phyloP scores from a whole-genome alignment of 2,113 vertebrate genomes.

The Budorcas taxicolor region DNA sequence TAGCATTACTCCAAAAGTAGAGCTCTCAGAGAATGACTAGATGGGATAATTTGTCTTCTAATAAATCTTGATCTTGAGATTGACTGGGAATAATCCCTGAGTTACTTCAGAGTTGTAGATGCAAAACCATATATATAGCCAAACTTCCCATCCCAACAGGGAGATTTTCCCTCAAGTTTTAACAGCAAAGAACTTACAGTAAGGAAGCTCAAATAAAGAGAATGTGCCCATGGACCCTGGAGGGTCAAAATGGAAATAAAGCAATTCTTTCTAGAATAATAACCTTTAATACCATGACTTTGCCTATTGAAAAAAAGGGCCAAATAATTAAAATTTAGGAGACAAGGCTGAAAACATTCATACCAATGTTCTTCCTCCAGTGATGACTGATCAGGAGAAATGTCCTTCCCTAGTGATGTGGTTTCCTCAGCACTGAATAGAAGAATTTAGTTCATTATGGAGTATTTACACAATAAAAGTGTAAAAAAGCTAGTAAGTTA shows the following conservation, averaged over 20 bases:
- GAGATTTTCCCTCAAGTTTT: neutral
- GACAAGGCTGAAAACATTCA: neutral
- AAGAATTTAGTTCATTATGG: neutral
- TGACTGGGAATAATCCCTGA: neutral
- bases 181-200: neutral
- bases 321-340: neutral
- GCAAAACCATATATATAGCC: neutral
- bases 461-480: neutral
- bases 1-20: neutral
- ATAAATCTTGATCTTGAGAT: neutral
- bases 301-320: neutral
- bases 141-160: neutral
- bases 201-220: neutral
- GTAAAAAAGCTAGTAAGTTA: neutral
- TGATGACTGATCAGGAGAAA: neutral
- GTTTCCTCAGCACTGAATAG: neutral
- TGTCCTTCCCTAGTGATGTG: neutral
- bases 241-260: neutral
- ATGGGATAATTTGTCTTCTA: neutral
- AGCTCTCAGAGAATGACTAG: neutral
- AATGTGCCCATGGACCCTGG: neutral
- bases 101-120: neutral
- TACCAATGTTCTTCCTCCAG: neutral
- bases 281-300: neutral
- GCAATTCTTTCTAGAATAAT: neutral